phyloP scores from a whole-genome alignment of 1,140 invertebrate species.

The Drosophila cardini region DNA sequence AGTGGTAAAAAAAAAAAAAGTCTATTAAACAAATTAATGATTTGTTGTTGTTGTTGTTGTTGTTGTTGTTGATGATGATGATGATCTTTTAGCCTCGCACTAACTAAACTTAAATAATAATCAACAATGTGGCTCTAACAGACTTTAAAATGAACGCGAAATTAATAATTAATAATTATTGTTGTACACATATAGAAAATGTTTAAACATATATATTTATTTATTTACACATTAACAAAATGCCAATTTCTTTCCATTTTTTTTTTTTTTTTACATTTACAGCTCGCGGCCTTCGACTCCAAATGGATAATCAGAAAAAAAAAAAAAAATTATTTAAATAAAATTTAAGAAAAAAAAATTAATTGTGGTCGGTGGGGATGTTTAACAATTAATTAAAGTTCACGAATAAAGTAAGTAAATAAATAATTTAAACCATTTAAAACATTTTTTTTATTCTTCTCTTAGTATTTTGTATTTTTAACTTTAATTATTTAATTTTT shows the following conservation, averaged over 20 bases:
- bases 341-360: constrained; percentile 1
- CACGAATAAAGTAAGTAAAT: constrained; percentile 12
- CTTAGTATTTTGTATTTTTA: not conserved
- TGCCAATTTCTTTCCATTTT: constrained; percentile 14
- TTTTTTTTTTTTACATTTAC: constrained; percentile 29
- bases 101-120: constrained; percentile 85
- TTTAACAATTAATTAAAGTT: constrained; percentile 47
- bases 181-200: constrained; percentile 44
- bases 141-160: constrained; percentile 75
- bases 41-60: constrained; percentile 12
- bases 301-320: constrained; percentile 21
- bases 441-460: not conserved
- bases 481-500: constrained; percentile 28
- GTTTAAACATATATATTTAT: constrained; percentile 26
- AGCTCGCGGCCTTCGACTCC: constrained; percentile 27
- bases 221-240: constrained; percentile 40
- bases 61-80: no score
- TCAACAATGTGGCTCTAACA: constrained; percentile 83
- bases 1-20: constrained; percentile 31
- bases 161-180: constrained; percentile 22
- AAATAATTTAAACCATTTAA: constrained; percentile 23
- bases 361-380: constrained; percentile 69
- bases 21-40: constrained; percentile 7
- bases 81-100: constrained; percentile 76
- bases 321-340: constrained; percentile 11